Base-by-base conservation (phyloP, 2,113 vertebrate species). In the Anas platyrhynchos region DNA sequence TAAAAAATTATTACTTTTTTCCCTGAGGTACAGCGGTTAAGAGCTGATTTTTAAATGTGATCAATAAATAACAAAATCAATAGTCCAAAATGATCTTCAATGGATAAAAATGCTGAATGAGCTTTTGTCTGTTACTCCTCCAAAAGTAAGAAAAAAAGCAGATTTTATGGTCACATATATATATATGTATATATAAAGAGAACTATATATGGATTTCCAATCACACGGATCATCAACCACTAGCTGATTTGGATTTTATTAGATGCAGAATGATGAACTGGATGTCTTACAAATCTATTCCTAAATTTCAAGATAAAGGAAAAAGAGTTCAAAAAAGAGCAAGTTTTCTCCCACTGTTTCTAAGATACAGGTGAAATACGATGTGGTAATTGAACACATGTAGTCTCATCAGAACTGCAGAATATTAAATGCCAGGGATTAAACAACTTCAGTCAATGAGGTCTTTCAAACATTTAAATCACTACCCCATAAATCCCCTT, bases 281-380 rank as follows among this genome's bases (percentile, higher is more conserved):
- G 6, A 34, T 74, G 76, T 29, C 80, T 44, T 29, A 14, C 61
- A 82, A 83, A 91, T 58, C 56, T 50, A 78, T 78, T 61, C 65
- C 38, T 71, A 68, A 92, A 78, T 59, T 52, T 61, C 87, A 91
- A 78, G 72, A 50, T 63, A 91, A 83, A 38, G 50, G 16, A 71
- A 75, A 29, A 46, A 85, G 27, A 72, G 43, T 71, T n/a, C 20
- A 29, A 63, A 62, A 17, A 44, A 44, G 38, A 79, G 9, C n/a
- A 76, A 23, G 16, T 78, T 91, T 56, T 16, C 61, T 81, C 36
- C 71, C 3, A 0, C 36, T 50, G 81, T 81, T 88, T 78, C 74
- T 66, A 81, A 81, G 86, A 67, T 44, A 48, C 55, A 71, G 73
- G 50, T 48, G 34, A 80, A 92, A 75, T 21, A 8, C 11, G 5